phyloP scores from a whole-genome alignment of 2,797 vertebrate genomes.

The Poecilia velifera region DNA sequence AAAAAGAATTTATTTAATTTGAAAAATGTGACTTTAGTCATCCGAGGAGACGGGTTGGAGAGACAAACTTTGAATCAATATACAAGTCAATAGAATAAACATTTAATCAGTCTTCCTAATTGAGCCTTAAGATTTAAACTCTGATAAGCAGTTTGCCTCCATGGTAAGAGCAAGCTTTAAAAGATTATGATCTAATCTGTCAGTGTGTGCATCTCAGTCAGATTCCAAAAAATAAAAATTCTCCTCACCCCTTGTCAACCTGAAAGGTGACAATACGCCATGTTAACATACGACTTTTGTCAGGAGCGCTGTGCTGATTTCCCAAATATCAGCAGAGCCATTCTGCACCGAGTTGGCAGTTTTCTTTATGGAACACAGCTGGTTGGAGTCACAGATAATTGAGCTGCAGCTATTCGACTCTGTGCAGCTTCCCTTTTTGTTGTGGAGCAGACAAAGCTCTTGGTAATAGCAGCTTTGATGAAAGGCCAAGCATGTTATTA shows the following conservation, averaged over 20 bases:
- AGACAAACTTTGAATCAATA: neutral
- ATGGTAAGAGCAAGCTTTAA: neutral
- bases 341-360: constrained; percentile 21
- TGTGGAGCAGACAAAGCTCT: constrained; percentile 46
- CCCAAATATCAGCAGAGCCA: constrained; percentile 9
- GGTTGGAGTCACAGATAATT: constrained; percentile 48
- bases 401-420: constrained; percentile 43
- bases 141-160: neutral
- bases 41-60: constrained; percentile 9
- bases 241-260: neutral
- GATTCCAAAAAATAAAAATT: neutral
- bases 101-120: constrained; percentile 2
- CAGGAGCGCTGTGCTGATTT: neutral
- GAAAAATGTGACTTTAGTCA: neutral
- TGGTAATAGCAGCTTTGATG: constrained; percentile 46
- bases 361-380: constrained; percentile 31
- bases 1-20: neutral
- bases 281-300: constrained; percentile 1
- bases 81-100: neutral
- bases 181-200: neutral
- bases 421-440: constrained; percentile 42
- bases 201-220: neutral
- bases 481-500: constrained; percentile 43
- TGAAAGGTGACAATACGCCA: neutral
- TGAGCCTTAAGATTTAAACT: neutral